Evolutionary conservation across 2,797 vertebrate species (phyloP).

Genomic region (Anas acuta): DNA sequence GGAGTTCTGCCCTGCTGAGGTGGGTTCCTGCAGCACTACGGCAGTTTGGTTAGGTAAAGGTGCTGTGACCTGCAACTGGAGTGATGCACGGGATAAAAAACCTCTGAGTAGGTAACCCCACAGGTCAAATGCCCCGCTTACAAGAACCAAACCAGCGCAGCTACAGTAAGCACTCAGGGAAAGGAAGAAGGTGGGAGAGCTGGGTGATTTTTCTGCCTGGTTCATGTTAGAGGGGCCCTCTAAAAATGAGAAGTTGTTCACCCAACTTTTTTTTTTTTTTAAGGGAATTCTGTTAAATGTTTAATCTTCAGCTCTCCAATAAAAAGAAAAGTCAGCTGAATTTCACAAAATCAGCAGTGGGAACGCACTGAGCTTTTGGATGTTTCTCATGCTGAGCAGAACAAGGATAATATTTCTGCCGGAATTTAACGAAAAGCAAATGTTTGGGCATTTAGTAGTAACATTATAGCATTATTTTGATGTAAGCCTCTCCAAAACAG

Average conservation of each 20-base stretch:
- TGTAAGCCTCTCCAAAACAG: neutral
- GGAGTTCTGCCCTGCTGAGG: neutral
- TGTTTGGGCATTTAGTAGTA: neutral
- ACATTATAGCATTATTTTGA: neutral
- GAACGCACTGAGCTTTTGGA: neutral
- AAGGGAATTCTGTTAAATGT: neutral
- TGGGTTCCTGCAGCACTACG: neutral
- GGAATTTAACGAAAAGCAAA: neutral
- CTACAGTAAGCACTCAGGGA: fast-evolving
- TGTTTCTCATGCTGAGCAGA: neutral
- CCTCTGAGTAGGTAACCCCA: fast-evolving
- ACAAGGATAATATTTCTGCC: neutral
- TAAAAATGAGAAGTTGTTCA: neutral
- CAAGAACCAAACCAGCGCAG: fast-evolving
- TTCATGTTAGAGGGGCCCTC: neutral
- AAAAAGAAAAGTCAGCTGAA: neutral
- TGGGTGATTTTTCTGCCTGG: neutral
- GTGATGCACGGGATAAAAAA: fast-evolving
- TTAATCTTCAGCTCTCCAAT: neutral
- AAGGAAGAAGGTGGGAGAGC: neutral
- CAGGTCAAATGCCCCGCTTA: fast-evolving
- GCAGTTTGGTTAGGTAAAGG: neutral
- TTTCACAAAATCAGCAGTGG: neutral
- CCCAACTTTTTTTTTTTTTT: neutral
- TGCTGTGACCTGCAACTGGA: fast-evolving